Evolutionary conservation across 2,797 vertebrate species (phyloP).

Genomic region (Acipenser oxyrinchus): DNA sequence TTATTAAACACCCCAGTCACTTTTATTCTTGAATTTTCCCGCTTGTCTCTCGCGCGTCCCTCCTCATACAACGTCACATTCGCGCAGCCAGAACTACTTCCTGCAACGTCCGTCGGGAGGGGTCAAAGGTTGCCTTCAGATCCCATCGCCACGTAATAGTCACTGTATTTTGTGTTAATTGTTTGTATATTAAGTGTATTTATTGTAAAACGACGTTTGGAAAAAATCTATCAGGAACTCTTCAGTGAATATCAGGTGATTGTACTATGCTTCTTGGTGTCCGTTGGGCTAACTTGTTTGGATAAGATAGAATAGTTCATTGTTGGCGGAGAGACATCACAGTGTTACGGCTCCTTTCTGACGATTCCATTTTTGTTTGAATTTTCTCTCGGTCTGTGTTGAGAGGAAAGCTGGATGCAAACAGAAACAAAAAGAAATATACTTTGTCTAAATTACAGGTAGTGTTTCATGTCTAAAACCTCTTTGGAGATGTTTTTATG

Average conservation of each 20-base stretch:
- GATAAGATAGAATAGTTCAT: background rate
- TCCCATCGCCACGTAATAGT: constrained; percentile 34
- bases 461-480: no score
- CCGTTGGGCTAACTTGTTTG: no score
- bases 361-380: constrained; percentile 7
- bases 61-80: background rate
- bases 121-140: constrained; percentile 50
- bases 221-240: no score
- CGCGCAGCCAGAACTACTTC: constrained; percentile 19
- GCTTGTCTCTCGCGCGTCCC: background rate
- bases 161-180: constrained; percentile 48
- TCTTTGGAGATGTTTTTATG: no score
- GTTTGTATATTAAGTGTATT: constrained; percentile 19
- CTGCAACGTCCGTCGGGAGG: constrained; percentile 20
- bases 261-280: no score
- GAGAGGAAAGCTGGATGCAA: no score
- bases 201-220: no score
- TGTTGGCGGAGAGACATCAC: constrained; percentile 7
- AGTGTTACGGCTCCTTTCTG: constrained; percentile 10
- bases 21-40: background rate
- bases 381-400: background rate
- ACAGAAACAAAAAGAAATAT: no score
- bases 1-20: no score
- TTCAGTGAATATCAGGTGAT: no score
- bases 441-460: no score